A percentile compares a stretch with the other conserved stretches of the same genome.
phyloP scores from a whole-genome alignment of 2,797 vertebrate species.

The Furcifer pardalis region DNA sequence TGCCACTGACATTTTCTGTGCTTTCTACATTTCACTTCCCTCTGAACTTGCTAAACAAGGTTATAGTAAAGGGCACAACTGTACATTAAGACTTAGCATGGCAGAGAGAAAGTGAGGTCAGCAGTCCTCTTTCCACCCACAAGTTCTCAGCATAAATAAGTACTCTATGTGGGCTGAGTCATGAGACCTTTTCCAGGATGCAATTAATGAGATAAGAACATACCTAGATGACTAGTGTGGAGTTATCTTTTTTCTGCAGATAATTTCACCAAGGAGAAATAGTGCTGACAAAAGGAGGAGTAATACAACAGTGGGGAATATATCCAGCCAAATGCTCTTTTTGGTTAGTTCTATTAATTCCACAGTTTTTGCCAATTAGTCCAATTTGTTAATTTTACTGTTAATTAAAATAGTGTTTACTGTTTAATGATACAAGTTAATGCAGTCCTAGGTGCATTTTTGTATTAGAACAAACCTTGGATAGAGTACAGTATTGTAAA shows the following conservation, averaged over 20 bases:
- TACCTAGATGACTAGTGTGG: neutral
- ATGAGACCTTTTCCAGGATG: neutral
- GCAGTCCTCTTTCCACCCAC: conserved; percentile 3
- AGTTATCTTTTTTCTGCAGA: neutral
- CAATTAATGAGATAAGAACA: conserved; percentile 26
- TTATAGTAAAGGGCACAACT: rapidly evolving
- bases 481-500: neutral
- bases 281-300: neutral
- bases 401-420: rapidly evolving
- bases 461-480: neutral
- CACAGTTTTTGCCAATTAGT: too few relatives aligned
- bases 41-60: neutral
- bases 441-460: neutral
- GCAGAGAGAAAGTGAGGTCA: neutral
- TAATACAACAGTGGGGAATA: neutral
- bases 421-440: neutral
- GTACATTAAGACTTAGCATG: neutral
- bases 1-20: too few relatives aligned
- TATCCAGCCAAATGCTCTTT: neutral
- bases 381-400: neutral
- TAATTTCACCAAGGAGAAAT: conserved; percentile 25
- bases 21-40: too few relatives aligned
- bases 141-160: neutral
- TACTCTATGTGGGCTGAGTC: neutral
- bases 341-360: neutral